These are phyloP conservation scores for Baryphthengus martii DNA, from an alignment of 2,113 vertebrate genomes.

Conservation along the genomic window DNA sequence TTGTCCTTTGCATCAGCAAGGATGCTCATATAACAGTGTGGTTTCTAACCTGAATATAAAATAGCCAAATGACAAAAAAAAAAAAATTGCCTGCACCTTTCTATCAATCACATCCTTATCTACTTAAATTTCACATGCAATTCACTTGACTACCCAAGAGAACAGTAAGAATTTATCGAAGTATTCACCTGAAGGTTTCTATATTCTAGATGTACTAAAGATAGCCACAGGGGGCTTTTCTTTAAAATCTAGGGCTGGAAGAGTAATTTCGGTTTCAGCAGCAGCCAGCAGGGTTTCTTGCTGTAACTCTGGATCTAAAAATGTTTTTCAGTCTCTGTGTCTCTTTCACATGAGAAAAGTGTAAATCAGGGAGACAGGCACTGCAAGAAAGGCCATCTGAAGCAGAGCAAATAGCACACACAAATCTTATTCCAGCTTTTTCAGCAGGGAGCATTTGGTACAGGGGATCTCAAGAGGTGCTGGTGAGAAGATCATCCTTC, in stretches of 20 bases:
- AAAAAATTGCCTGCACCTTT: neutral
- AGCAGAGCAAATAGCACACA: neutral
- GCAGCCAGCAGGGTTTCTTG: neutral
- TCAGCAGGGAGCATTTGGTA: neutral
- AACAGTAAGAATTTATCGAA: neutral
- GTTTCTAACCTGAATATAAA: neutral
- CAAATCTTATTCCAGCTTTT: neutral
- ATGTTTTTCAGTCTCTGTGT: neutral
- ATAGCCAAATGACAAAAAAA: neutral
- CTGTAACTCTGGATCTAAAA: neutral
- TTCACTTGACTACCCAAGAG: neutral
- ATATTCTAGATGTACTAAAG: neutral
- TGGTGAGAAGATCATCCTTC: neutral
- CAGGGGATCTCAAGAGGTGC: neutral
- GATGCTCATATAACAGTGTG: neutral
- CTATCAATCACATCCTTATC: neutral
- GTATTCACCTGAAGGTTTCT: neutral
- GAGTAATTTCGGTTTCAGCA: neutral
- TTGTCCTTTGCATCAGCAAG: neutral
- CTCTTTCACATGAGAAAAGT: neutral
- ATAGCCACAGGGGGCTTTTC: neutral
- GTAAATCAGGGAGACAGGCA: neutral
- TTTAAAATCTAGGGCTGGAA: neutral
- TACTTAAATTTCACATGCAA: neutral
- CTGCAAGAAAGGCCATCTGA: neutral